phyloP scores from a whole-genome alignment of 2,888 invertebrate species.

The Leptura quadrifasciata region DNA sequence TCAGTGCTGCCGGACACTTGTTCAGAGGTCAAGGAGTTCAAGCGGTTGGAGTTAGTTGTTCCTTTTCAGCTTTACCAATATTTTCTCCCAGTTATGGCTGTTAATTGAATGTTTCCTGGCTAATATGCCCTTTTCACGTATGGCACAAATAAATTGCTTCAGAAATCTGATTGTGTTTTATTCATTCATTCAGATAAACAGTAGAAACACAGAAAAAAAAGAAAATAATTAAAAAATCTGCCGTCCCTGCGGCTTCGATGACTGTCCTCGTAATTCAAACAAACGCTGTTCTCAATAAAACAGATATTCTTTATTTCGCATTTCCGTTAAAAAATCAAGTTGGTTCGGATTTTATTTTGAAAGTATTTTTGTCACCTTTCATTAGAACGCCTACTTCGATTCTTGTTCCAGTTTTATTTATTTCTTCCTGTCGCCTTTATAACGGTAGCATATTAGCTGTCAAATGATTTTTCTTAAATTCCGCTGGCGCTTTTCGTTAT shows the following conservation, averaged over 20 bases:
- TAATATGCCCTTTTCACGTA: too few species aligned
- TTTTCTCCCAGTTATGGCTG: too few species aligned
- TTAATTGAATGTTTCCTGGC: too few species aligned
- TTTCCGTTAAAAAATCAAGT: slow-evolving; percentile 39
- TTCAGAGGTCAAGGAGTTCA: too few species aligned
- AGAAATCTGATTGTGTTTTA: too few species aligned
- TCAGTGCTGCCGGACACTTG: too few species aligned
- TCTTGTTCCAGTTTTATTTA: slow-evolving; percentile 67
- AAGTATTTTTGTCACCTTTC: slow-evolving; percentile 65
- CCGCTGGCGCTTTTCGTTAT: slow-evolving; percentile 45
- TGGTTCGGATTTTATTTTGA: slow-evolving; percentile 49
- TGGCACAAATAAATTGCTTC: too few species aligned
- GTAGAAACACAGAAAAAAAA: too few species aligned
- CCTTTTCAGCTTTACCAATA: too few species aligned
- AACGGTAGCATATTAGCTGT: slow-evolving; percentile 62
- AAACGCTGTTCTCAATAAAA: slow-evolving; percentile 7
- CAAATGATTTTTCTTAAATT: slow-evolving; percentile 52
- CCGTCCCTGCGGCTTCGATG: neutral
- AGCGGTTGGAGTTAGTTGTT: too few species aligned
- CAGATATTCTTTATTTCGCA: slow-evolving; percentile 40
- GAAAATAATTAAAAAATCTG: too few species aligned
- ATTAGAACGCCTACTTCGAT: slow-evolving; percentile 62
- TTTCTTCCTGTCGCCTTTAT: slow-evolving; percentile 65
- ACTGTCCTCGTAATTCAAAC: neutral
- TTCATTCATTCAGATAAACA: too few species aligned